phyloP scores from a whole-genome alignment of 2,888 invertebrate genomes.

The Philopedon plagiatum region DNA sequence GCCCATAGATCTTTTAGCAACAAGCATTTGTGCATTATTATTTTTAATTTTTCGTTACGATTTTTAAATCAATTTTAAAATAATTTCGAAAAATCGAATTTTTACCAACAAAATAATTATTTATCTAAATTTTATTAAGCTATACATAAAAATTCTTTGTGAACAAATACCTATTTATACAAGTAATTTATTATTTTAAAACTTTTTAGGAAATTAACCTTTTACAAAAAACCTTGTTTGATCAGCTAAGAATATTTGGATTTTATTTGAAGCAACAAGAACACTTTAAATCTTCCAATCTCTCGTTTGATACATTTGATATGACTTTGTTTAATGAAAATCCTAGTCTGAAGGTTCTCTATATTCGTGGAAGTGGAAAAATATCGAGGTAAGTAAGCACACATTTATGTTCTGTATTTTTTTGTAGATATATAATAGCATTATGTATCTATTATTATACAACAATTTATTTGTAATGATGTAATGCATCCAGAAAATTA shows the following conservation, averaged over 20 bases:
- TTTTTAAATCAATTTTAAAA: too few relatives aligned
- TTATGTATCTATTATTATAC: too few relatives aligned
- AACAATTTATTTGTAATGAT: too few relatives aligned
- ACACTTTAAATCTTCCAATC: slow-evolving; percentile 46
- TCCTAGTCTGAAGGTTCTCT: slow-evolving; percentile 32
- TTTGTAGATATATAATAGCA: not conserved
- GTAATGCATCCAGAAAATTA: too few relatives aligned
- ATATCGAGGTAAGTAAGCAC: slow-evolving; percentile 27
- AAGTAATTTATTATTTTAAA: not conserved
- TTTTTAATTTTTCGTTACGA: too few relatives aligned
- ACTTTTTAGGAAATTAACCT: slow-evolving; percentile 57
- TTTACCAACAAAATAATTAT: too few relatives aligned
- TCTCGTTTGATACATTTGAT: slow-evolving; percentile 54
- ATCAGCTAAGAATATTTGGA: slow-evolving; percentile 53
- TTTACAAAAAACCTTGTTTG: slow-evolving; percentile 56
- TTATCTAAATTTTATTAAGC: too few relatives aligned
- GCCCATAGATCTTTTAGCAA: too few relatives aligned
- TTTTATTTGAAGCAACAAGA: slow-evolving; percentile 42
- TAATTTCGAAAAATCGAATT: too few relatives aligned
- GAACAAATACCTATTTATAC: too few relatives aligned
- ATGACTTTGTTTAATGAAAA: slow-evolving; percentile 47
- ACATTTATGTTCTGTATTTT: not conserved
- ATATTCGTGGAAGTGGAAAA: slow-evolving; percentile 25
- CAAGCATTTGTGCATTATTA: too few relatives aligned
- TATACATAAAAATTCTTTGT: too few relatives aligned